Evolutionary conservation across 1,140 invertebrate genomes (phyloP), one percentile per base, ranked within the genome.

Genomic region (Trissolcus basalis): DNA sequence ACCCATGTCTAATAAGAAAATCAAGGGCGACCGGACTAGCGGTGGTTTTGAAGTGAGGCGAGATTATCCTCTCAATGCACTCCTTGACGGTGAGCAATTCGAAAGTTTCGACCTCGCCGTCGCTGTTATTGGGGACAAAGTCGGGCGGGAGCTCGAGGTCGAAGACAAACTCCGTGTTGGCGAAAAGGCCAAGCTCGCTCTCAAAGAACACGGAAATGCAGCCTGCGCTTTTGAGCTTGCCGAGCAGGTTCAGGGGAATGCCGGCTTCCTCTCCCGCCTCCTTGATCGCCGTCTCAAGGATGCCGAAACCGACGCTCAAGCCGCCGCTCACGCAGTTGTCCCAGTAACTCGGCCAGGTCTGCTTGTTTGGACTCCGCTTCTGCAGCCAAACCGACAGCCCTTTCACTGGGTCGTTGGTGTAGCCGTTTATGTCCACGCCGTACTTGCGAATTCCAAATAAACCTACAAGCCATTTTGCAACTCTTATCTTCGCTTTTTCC

Each of bases 261-360:
- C 95, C 96, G 32, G 96, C 97, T 86, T 98, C 97, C 88, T 98
- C 97, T 68, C 93, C 92, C 9, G 96, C 96, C 86, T 98, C 97
- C 85, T 98, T 98, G 73, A 94, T 91, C 13, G 95, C 95, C 49
- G 96, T 97, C 86, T 97, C 95, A 55, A 94, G 85, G 47, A 98
- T 93, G 27, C 93, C 93, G 86, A 93, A 94, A 8, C 96, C 96
- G 41, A 96, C 95, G 47, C 95, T 94, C 35, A 98, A 86, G 10
- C 96, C 97, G 60, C 97, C 97, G 74, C 95, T 95, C 5, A 96
- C 96, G 93, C 98, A 96, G 82, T 97, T 97, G 85, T 98, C 97
- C 92, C 96, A 94, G 87, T 96, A 96, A 51, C 95, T 94, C 56
- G 96, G 96, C 94, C 96, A 98, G 15, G 96, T 98, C 86, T 96